These are phyloP conservation scores for Polyommatus iphigenia DNA, from an alignment of 2,888 invertebrate species.

Conservation along the genomic window DNA sequence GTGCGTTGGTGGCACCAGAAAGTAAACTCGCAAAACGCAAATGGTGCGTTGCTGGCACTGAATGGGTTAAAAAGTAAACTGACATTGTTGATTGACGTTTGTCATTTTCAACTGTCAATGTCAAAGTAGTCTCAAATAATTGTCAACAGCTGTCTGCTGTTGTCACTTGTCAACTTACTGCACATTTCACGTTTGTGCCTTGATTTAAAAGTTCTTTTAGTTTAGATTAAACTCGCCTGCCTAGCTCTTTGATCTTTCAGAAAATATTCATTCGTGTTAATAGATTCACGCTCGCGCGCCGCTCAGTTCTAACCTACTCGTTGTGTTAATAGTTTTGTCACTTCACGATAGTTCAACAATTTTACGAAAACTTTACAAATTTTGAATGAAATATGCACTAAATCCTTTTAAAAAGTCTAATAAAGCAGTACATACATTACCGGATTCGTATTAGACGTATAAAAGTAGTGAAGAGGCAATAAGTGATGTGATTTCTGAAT, in stretches of 20 bases:
- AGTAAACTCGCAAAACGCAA: no score
- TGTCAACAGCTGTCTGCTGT: not conserved
- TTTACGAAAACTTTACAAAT: not conserved
- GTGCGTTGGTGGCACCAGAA: no score
- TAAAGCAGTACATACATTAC: not conserved
- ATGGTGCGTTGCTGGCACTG: no score
- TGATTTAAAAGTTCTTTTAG: not conserved
- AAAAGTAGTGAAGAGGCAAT: not conserved
- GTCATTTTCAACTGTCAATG: not conserved
- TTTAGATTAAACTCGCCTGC: conserved; percentile 8
- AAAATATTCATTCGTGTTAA: conserved; percentile 4
- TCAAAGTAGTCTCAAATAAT: not conserved
- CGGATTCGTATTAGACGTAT: not conserved
- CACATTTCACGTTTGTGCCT: not conserved
- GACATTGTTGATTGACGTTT: not conserved
- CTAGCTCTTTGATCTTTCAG: conserved; percentile 13
- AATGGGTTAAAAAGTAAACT: no score
- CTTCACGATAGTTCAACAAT: not conserved
- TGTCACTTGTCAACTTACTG: no score
- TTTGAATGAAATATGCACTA: conserved; percentile 12
- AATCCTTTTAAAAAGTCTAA: not conserved
- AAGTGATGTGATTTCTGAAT: conserved; percentile 26
- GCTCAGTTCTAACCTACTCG: conserved; percentile 17
- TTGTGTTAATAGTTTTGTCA: not conserved
- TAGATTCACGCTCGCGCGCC: not conserved